These are phyloP conservation scores for Drosophila micromelanica DNA, from an alignment of 1,140 invertebrate species.

Conservation along the genomic window DNA sequence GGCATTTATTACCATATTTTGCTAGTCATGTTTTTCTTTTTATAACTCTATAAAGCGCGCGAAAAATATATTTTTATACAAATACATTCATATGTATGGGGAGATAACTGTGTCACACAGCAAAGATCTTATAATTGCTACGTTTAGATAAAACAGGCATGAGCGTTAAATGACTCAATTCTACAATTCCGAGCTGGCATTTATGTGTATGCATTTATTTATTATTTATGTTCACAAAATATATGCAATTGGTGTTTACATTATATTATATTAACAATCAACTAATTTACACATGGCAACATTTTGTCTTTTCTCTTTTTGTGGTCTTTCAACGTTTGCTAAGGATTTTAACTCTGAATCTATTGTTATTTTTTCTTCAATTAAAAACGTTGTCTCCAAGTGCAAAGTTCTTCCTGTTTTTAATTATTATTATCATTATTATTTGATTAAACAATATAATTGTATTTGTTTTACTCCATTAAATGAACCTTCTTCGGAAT, in stretches of 20 bases:
- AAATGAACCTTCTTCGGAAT: too few species aligned
- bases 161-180: conserved; percentile 42
- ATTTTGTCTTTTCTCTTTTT: too few species aligned
- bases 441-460: too few species aligned
- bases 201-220: conserved; percentile 31
- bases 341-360: too few species aligned
- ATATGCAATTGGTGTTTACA: background rate
- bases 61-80: conserved; percentile 40
- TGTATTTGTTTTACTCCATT: too few species aligned
- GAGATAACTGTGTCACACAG: conserved; percentile 66
- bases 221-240: conserved; percentile 1
- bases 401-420: too few species aligned
- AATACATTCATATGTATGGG: conserved; percentile 4
- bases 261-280: conserved; percentile 1
- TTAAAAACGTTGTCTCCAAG: too few species aligned
- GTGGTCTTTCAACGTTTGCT: too few species aligned
- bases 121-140: conserved; percentile 61
- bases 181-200: conserved; percentile 17
- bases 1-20: conserved; percentile 80
- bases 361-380: too few species aligned
- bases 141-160: conserved; percentile 37
- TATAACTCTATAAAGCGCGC: conserved; percentile 70
- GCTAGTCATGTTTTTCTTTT: conserved; percentile 61
- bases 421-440: too few species aligned
- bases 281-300: background rate